These are phyloP conservation scores for Amphilophus citrinellus DNA, from an alignment of 2,113 vertebrate species.

Conservation along the genomic window DNA sequence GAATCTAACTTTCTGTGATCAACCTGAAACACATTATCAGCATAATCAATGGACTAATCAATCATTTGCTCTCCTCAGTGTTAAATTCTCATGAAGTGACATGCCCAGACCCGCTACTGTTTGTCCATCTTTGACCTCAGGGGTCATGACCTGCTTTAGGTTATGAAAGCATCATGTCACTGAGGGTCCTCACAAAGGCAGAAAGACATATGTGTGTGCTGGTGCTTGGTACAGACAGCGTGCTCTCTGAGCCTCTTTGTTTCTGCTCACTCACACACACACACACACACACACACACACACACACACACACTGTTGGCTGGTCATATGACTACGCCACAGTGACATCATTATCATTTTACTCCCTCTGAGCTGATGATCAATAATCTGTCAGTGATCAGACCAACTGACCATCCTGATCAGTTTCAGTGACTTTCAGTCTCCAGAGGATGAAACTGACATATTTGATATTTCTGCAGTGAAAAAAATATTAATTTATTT, in stretches of 20 bases:
- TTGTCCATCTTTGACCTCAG: background rate
- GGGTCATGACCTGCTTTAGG: background rate
- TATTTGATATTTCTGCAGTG: background rate
- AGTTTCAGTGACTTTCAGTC: background rate
- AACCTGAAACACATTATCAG: background rate
- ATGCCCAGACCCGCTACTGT: background rate
- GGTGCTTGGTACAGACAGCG: conserved; percentile 56
- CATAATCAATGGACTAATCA: background rate
- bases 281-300: too few relatives aligned
- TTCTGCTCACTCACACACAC: background rate
- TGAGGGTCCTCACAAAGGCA: background rate
- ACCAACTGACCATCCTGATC: background rate
- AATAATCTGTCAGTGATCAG: background rate
- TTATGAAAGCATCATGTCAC: background rate
- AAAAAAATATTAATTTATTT: background rate
- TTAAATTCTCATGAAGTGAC: background rate
- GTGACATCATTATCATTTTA: background rate
- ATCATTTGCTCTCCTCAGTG: background rate
- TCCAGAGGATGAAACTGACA: background rate
- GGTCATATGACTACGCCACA: conserved; percentile 30
- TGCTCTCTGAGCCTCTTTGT: conserved; percentile 48
- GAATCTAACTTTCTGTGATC: background rate
- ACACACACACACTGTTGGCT: background rate
- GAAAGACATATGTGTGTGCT: background rate
- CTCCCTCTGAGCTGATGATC: background rate